A percentile compares a stretch with the other conserved stretches of the same genome.
phyloP scores from a whole-genome alignment of 2,113 vertebrate genomes.

The Choloepus hoffmanni region DNA sequence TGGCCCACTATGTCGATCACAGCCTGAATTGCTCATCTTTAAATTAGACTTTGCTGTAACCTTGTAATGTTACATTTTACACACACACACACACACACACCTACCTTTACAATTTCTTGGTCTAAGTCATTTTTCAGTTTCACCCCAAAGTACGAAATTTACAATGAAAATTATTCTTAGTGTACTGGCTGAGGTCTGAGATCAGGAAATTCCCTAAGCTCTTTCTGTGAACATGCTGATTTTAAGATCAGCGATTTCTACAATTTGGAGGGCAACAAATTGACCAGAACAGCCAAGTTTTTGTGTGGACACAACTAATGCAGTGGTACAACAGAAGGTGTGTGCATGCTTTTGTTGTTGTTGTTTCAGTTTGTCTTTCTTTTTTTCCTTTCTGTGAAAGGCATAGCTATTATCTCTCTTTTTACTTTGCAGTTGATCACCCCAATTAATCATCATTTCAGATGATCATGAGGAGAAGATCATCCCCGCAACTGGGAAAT shows the following conservation, averaged over 20 bases:
- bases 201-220: conserved; percentile 41
- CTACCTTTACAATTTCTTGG: conserved; percentile 12
- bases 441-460: conserved; percentile 51
- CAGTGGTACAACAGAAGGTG: fast-evolving
- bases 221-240: neutral
- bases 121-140: conserved; percentile 53
- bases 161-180: neutral
- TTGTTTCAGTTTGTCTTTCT: neutral
- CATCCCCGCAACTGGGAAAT: neutral
- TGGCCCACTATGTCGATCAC: neutral
- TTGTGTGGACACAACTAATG: neutral
- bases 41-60: conserved; percentile 19
- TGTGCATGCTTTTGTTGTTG: neutral
- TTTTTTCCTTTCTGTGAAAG: neutral
- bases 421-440: neutral
- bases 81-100: neutral
- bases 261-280: conserved; percentile 12
- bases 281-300: neutral
- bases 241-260: conserved; percentile 30
- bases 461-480: neutral
- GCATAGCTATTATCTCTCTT: neutral
- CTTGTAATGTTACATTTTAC: neutral
- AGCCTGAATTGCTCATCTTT: conserved; percentile 19
- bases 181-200: neutral
- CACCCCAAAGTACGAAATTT: neutral